Percentiles rank a stretch among this genome's conserved stretches.
Conservation (phyloP, 2,113 vertebrate species). For the Merops nubicus region DNA sequence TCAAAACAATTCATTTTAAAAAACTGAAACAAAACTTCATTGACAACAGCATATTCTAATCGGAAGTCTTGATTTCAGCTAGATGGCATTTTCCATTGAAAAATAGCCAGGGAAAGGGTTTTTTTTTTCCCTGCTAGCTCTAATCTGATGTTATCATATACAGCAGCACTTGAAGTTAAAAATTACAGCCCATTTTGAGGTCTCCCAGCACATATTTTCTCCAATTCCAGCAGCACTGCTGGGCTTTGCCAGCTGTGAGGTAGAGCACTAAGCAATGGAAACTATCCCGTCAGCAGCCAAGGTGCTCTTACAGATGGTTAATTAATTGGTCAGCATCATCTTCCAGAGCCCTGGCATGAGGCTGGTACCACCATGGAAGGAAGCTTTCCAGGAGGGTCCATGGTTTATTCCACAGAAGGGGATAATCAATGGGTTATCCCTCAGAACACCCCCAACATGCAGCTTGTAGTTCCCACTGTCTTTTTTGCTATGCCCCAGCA, state of each 20-base stretch:
- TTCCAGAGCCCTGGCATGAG: not conserved
- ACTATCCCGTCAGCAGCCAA: not conserved
- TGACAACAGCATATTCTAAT: conserved; percentile 21
- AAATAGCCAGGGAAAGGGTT: not conserved
- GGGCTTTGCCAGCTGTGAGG: not conserved
- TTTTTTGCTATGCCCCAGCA: not conserved
- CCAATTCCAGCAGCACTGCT: not conserved
- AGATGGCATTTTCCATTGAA: conserved; percentile 52
- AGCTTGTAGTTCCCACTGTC: not conserved
- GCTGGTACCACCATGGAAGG: not conserved
- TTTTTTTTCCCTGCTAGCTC: not conserved
- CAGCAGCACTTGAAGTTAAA: not conserved
- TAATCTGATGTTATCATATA: not conserved
- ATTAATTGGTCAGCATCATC: not conserved
- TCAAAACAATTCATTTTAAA: not conserved
- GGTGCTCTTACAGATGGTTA: not conserved
- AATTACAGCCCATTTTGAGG: not conserved
- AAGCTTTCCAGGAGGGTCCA: not conserved
- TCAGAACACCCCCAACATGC: not conserved
- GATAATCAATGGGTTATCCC: not conserved
- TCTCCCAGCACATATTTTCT: not conserved
- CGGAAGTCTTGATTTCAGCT: conserved; percentile 30
- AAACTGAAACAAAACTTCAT: conserved; percentile 3
- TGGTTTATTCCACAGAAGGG: not conserved
- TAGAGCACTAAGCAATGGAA: not conserved